Evolutionary conservation across 2,113 vertebrate species (phyloP), one percentile per base, ranked within the genome.

Genomic region (Siphamia tubifer): DNA sequence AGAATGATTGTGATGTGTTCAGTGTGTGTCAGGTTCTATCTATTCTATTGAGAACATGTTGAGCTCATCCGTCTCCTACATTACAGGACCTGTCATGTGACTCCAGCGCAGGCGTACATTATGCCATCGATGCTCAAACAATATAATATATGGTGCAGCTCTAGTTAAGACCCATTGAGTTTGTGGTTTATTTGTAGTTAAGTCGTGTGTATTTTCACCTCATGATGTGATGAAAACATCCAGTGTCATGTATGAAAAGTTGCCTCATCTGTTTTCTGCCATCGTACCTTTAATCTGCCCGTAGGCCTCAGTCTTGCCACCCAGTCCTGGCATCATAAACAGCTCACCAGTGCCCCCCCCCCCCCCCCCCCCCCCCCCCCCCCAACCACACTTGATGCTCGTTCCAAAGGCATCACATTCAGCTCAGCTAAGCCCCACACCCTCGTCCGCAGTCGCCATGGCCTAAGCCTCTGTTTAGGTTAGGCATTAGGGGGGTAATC

Each of bases 381-480:
- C 24, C 47, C 43, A 45, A 48, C 49, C 62, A 42, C 34, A 20
- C 32, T 38, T 31, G 21, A 28, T 63, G 42, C 35, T 65, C 47
- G n/a, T 83, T 87, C 71, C 84, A 87, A 75, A 79, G 80, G 88
- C 85, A 84, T 88, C 81, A 76, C 21, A 73, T 83, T 85, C 77
- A 79, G 85, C 52, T 64, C 44, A 53, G 65, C 68, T 92, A 88
- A 91, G 81, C 79, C 79, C 62, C 21, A 20, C 65, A 52, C 58
- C 70, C 68, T 51, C 13, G 31, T 47, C 77, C 64, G 55, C 72
- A 84, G 89, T 90, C 86, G 89, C 91, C 91, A 89, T 58, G 19
- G 39, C 45, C 56, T 91, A 90, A 91, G 83, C 87, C 79, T 81
- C 71, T 89, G 90, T 92, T 93, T 90, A 87, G 88, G 69, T 90